Conservation (phyloP, 2,113 vertebrate species). For the Xiphophorus maculatus region DNA sequence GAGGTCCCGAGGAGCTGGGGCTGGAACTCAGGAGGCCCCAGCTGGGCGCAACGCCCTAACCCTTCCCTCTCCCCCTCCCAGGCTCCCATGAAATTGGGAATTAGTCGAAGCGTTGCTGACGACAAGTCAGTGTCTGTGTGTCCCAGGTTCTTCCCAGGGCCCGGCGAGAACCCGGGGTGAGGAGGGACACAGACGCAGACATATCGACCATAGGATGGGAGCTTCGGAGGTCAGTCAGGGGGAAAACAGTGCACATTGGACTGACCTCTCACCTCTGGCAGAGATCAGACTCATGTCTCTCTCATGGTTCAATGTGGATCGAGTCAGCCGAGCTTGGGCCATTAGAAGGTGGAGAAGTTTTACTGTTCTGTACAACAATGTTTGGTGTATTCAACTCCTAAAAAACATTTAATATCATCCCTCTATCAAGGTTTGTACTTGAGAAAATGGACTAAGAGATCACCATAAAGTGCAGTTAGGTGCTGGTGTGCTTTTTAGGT, state of each 20-base stretch:
- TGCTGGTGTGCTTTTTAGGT: no score
- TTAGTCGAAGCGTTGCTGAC: slow-evolving; percentile 79
- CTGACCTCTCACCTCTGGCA: slow-evolving; percentile 60
- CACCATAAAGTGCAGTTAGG: no score
- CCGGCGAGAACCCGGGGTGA: slow-evolving; percentile 63
- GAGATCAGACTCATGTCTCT: slow-evolving; percentile 67
- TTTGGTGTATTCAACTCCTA: no score
- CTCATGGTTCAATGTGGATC: slow-evolving; percentile 54
- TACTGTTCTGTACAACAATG: slow-evolving; percentile 7
- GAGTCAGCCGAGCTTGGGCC: slow-evolving; percentile 47
- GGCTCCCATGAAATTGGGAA: slow-evolving; percentile 86
- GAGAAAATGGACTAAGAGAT: no score
- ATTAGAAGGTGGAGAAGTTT: slow-evolving; percentile 20
- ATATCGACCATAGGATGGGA: slow-evolving; percentile 59
- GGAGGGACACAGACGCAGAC: slow-evolving; percentile 61
- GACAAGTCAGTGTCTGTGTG: slow-evolving; percentile 84
- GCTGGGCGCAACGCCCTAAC: slow-evolving; percentile 77
- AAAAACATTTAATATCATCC: no score
- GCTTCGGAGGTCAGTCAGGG: slow-evolving; percentile 63
- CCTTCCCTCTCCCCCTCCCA: slow-evolving; percentile 60
- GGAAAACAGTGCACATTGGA: slow-evolving; percentile 65
- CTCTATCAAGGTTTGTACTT: no score
- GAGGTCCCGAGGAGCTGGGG: slow-evolving; percentile 72
- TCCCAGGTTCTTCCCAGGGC: slow-evolving; percentile 78
- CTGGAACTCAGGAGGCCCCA: slow-evolving; percentile 78